These are phyloP conservation scores for Pherbina coryleti DNA, from an alignment of 2,888 invertebrate genomes.

Conservation along the genomic window DNA sequence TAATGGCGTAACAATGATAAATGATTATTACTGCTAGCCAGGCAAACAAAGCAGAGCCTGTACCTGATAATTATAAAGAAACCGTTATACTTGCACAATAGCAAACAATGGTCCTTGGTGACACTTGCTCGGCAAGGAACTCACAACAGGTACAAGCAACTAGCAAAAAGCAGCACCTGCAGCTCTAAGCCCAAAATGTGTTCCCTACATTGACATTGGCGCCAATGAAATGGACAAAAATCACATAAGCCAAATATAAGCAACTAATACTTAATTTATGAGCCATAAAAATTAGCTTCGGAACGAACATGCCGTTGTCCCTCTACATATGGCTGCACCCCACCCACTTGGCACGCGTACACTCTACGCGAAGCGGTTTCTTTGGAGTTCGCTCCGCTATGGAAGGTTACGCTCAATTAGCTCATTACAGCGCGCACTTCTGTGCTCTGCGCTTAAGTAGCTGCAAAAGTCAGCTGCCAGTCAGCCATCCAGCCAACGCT, in stretches of 20 bases:
- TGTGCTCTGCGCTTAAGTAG: slow-evolving; percentile 39
- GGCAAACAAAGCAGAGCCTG: slow-evolving; percentile 15
- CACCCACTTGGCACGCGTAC: neutral
- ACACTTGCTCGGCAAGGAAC: slow-evolving; percentile 9
- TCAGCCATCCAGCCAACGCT: neutral
- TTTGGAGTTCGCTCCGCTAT: slow-evolving; percentile 3
- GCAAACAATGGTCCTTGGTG: neutral
- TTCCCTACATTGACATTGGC: neutral
- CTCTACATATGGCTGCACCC: neutral
- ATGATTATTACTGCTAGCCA: slow-evolving; percentile 46
- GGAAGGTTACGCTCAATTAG: slow-evolving; percentile 55
- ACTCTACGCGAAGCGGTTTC: neutral
- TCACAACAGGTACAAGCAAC: neutral
- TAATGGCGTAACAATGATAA: slow-evolving; percentile 53
- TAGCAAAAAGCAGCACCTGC: neutral
- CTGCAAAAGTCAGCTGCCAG: slow-evolving; percentile 5
- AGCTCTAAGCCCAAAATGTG: no score
- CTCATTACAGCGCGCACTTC: slow-evolving; percentile 51
- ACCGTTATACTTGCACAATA: slow-evolving; percentile 32
- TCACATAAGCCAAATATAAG: neutral
- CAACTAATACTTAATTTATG: slow-evolving; percentile 1
- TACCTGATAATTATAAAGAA: slow-evolving; percentile 1
- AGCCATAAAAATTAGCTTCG: slow-evolving; percentile 9
- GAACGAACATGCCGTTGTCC: neutral
- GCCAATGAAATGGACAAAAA: neutral